phyloP scores from a whole-genome alignment of 1,140 invertebrate species.

The Brachionus plicatilis region DNA sequence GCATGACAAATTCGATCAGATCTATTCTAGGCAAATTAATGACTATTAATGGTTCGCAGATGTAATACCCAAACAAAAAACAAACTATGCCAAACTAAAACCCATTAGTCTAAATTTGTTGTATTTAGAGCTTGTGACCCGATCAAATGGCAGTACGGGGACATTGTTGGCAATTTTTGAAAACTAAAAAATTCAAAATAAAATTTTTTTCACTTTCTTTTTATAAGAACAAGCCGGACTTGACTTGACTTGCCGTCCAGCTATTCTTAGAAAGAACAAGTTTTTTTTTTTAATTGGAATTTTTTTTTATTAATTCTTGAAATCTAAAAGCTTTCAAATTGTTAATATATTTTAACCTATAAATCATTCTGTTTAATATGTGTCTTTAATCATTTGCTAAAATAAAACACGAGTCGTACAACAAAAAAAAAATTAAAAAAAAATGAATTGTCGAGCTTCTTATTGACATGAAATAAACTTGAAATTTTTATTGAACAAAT shows the following conservation, averaged over 20 bases:
- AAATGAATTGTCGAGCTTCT: not conserved
- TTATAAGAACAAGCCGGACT: not conserved
- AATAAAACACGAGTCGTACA: not conserved
- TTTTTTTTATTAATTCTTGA: not conserved
- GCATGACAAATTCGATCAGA: not conserved
- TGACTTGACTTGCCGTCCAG: not conserved
- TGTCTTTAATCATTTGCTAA: conserved; percentile 1
- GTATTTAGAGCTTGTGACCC: not conserved
- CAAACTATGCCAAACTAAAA: not conserved
- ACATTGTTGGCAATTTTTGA: not conserved
- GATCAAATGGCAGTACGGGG: not conserved
- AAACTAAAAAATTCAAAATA: not conserved
- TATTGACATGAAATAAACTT: conserved; percentile 1
- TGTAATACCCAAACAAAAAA: not conserved
- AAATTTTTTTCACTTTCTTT: not conserved
- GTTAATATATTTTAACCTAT: not conserved
- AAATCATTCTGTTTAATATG: not conserved
- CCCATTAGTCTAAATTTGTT: not conserved
- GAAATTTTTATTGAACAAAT: not conserved
- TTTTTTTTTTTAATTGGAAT: not conserved
- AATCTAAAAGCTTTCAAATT: not conserved
- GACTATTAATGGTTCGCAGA: not conserved
- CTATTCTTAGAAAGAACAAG: not conserved
- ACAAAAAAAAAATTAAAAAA: not conserved
- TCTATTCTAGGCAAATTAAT: not conserved